Percentiles rank a stretch among this genome's conserved stretches.
Conservation (phyloP, 2,888 invertebrate genomes). For the Petrolisthes manimaculis region DNA sequence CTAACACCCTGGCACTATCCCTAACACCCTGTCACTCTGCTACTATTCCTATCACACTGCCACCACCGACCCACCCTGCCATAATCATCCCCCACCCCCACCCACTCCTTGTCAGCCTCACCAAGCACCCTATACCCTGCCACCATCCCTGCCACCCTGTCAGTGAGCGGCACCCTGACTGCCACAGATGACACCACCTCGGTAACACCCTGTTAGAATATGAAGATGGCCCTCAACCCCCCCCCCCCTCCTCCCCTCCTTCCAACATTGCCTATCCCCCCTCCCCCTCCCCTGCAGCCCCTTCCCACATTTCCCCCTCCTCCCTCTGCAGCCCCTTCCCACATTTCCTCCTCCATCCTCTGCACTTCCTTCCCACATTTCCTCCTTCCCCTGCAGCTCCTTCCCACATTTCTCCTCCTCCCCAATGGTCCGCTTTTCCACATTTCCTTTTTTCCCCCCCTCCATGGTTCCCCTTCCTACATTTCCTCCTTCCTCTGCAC, state of each 20-base stretch:
- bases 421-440: neutral
- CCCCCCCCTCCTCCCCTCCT: neutral
- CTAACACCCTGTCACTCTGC: neutral
- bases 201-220: neutral
- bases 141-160: neutral
- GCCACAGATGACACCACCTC: neutral
- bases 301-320: conserved; percentile 6
- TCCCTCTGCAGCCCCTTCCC: too few species aligned
- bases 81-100: neutral
- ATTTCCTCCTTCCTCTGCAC: neutral
- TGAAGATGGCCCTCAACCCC: neutral
- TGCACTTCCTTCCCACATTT: neutral
- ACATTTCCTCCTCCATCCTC: neutral
- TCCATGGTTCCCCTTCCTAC: neutral
- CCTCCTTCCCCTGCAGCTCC: neutral
- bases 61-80: neutral
- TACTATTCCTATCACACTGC: conserved; percentile 12
- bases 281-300: neutral
- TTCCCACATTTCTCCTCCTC: too few species aligned
- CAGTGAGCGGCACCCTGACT: neutral
- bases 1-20: conserved; percentile 14
- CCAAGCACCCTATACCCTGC: neutral
- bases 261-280: neutral
- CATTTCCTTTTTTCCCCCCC: neutral
- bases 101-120: neutral